Base-by-base conservation (phyloP, 1,140 invertebrate species). In the Brevipalpus yothersi region DNA sequence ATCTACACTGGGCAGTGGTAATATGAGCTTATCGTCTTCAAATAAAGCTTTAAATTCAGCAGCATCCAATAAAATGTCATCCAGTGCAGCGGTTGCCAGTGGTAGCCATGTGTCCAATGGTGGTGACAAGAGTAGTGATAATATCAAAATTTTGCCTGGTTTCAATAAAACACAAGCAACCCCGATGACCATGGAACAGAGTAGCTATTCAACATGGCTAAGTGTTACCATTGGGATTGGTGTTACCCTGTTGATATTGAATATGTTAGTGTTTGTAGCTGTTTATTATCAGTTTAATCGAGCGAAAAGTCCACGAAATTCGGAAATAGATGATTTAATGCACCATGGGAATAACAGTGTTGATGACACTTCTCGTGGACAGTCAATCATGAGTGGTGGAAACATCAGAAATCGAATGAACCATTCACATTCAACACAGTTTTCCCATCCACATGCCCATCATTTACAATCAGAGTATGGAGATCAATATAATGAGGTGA, bases 171-270 rank as follows among this genome's bases (percentile, higher is more conserved):
- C 56, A 9, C 56, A 43, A 17, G 56, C 56, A 21, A 58, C 56
- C 1, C 56, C 56, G 8, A 58, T 58, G 15, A 40, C 43, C 19
- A 58, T 58, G 56, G 56, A 58, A 19, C 56, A 58, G 19, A 55
- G 23, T 41, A 55, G 21, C 21, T 89, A 89, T 70, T 87, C 84
- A 0, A 87, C 86, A 0, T 86, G 86, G 0, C 72, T 92, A 1
- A 85, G 83, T 13, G 82, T 93, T 3, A 92, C 88, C 0, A 86
- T 93, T 56, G 86, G 85, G 0, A 84, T 94, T 2, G 90, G 90
- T 0, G 88, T 84, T 68, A 81, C 84, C 53, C 76, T 91, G 10
- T 75, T 95, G 7, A 76, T 93, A 12, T 76, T 94, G 4, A 95
- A 95, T 69, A 80, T 93, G 13, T 75, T 93, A 1, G 89, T 94